Evolutionary conservation across 2,113 vertebrate species (phyloP), one percentile per base, ranked within the genome.

Genomic region (Myotis brandtii): DNA sequence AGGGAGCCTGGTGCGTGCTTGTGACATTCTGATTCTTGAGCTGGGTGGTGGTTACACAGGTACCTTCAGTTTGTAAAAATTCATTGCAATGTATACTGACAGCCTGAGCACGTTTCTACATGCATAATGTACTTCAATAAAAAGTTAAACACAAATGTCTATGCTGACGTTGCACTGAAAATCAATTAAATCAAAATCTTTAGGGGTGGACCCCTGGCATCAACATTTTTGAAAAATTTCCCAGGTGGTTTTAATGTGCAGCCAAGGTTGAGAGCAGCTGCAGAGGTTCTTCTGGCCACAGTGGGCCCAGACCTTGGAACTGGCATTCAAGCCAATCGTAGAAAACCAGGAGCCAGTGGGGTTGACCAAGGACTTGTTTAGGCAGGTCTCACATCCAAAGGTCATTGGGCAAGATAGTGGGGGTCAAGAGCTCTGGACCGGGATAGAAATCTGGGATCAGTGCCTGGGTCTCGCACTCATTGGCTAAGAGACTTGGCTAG

Each of bases 101-200:
- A 50, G 9, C 7, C 9, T 6, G 11, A 76, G 56, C 92, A 87
- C 2, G 32, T 95, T 95, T 89, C 97, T 81, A 92, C 93, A 76
- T 9, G 95, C 37, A 79, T 86, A 62, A 64, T 86, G 64, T 50
- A 82, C 69, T 43, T 77, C 92, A 91, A 27, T 87, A 88, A 96
- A 94, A 95, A 48, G 14, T 70, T 43, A 70, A 90, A 72, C 89
- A 52, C 23, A 43, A 75, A 93, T n/a, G 64, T 32, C 75, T 79
- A 5, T 34, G 86, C 75, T 89, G 73, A 89, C 89, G 50, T 75
- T 82, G 69, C 79, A 70, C 79, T 62, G 62, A 66, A 84, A 52
- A 69, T 59, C 69, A 89, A 93, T 96, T 96, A 96, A 95, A 69
- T 69, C 21, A 83, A 94, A 91, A 86, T 80, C 92, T 76, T 69